phyloP scores from a whole-genome alignment of 2,888 invertebrate species.

The Leptopilina syphax region DNA sequence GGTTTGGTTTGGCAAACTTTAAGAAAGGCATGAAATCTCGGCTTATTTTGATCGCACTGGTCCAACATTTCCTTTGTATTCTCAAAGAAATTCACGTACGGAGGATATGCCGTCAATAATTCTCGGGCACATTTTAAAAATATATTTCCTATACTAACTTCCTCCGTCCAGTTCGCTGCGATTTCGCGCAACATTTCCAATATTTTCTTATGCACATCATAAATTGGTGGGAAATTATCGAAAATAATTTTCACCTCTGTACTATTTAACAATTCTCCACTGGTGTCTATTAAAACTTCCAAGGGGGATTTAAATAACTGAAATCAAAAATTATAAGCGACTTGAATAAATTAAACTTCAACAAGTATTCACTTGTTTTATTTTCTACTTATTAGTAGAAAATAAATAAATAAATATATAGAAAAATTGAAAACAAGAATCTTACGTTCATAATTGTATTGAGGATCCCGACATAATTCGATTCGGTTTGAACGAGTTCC shows the following conservation, averaged over 20 bases:
- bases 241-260: conserved; percentile 97
- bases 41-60: conserved; percentile 94
- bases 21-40: conserved; percentile 98
- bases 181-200: conserved; percentile 79
- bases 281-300: conserved; percentile 86
- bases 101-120: conserved; percentile 95
- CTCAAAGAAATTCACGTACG: conserved; percentile 99
- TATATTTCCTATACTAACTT: conserved; percentile 91
- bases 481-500: conserved; percentile 97
- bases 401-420: not conserved
- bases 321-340: conserved; percentile 59
- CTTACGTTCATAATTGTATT: conserved; percentile 93
- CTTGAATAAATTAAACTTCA: too few species aligned
- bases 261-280: conserved; percentile 87
- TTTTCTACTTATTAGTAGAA: too few species aligned
- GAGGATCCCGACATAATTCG: conserved; percentile 97
- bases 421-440: conserved; percentile 43
- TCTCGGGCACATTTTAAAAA: conserved; percentile 92
- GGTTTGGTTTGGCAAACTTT: conserved; percentile 96
- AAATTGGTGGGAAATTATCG: conserved; percentile 95
- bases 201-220: conserved; percentile 92
- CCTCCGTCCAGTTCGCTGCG: conserved; percentile 91
- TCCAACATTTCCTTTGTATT: conserved; percentile 95
- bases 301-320: conserved; percentile 96
- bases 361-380: too few species aligned